Conservation (phyloP, 2,888 invertebrate species). For the Hipparchia semele region DNA sequence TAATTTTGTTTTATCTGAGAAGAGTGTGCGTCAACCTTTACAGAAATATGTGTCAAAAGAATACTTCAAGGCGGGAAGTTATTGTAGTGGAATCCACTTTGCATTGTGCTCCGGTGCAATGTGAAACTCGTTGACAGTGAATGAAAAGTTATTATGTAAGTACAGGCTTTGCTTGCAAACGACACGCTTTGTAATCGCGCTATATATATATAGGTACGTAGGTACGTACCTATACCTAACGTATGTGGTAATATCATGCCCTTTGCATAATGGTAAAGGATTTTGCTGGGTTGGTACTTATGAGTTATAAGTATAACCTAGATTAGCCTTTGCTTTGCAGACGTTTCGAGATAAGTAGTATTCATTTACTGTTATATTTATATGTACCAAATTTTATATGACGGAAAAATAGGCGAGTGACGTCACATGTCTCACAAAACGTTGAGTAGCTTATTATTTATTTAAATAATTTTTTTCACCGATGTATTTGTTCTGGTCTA, state of each 20-base stretch:
- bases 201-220: no score
- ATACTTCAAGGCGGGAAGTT: slow-evolving; percentile 35
- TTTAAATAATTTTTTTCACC: no score
- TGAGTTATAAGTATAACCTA: background rate
- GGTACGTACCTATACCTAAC: background rate
- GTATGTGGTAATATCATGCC: background rate
- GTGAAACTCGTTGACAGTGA: slow-evolving; percentile 32
- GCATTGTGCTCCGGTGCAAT: slow-evolving; percentile 39
- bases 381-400: no score
- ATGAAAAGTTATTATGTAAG: slow-evolving; percentile 20
- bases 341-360: no score
- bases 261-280: background rate
- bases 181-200: slow-evolving; percentile 16
- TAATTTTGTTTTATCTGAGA: slow-evolving; percentile 43
- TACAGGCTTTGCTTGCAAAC: slow-evolving; percentile 11
- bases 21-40: slow-evolving; percentile 30
- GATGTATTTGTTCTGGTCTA: no score
- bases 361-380: no score
- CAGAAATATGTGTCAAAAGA: slow-evolving; percentile 40
- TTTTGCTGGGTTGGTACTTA: background rate
- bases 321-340: no score
- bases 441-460: no score
- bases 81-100: slow-evolving; percentile 39
- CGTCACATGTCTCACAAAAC: no score
- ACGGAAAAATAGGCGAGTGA: no score